A percentile compares a stretch with the other conserved stretches of the same genome.
These are phyloP conservation scores for Stenolophus ochropezus DNA, from an alignment of 2,888 invertebrate species.

Conservation along the genomic window DNA sequence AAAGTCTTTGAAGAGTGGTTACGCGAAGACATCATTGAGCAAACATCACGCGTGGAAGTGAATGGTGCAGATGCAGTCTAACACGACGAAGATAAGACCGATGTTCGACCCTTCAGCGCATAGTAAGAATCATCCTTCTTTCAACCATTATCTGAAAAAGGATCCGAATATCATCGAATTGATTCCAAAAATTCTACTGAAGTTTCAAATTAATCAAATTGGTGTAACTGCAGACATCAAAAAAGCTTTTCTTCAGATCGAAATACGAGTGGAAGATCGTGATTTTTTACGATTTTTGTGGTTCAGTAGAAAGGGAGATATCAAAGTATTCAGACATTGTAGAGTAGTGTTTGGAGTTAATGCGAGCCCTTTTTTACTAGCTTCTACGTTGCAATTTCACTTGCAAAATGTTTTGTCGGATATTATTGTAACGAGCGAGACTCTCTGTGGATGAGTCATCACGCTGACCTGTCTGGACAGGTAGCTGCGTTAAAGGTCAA, in stretches of 20 bases:
- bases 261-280: slow-evolving; percentile 54
- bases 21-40: background rate
- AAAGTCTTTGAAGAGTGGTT: slow-evolving; percentile 64
- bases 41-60: background rate
- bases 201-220: slow-evolving; percentile 50
- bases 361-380: slow-evolving; percentile 64
- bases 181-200: slow-evolving; percentile 32
- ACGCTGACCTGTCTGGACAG: too few species aligned
- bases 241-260: slow-evolving; percentile 64
- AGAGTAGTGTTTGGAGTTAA: slow-evolving; percentile 65
- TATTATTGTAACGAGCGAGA: too few species aligned
- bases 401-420: slow-evolving; percentile 58
- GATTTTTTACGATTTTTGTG: slow-evolving; percentile 61
- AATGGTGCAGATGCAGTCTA: background rate
- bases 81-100: background rate
- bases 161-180: too few species aligned
- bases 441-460: too few species aligned
- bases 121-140: too few species aligned
- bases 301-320: slow-evolving; percentile 59
- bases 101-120: too few species aligned
- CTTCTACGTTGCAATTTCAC: slow-evolving; percentile 63
- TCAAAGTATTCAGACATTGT: slow-evolving; percentile 57
- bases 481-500: too few species aligned
- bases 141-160: too few species aligned
- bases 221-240: slow-evolving; percentile 31